Percentiles rank a stretch among this genome's conserved stretches.
Conservation (phyloP, 2,113 vertebrate genomes). For the Cariama cristata region DNA sequence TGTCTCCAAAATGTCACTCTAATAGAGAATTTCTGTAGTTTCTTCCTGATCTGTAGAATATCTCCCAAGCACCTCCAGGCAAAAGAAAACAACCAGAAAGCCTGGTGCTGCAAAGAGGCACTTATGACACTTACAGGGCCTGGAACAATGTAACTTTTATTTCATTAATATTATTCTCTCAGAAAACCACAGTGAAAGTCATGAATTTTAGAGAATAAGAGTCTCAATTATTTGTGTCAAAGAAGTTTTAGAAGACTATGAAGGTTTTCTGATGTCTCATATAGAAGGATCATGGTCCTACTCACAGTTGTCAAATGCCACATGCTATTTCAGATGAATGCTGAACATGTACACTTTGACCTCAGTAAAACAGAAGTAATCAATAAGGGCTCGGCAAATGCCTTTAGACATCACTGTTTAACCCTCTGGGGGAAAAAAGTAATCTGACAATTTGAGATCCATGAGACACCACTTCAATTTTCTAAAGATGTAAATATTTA, state of each 20-base stretch:
- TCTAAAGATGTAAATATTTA: not conserved
- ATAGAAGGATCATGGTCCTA: not conserved
- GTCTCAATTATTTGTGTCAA: not conserved
- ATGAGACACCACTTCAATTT: not conserved
- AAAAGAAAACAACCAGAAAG: not conserved
- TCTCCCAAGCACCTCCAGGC: not conserved
- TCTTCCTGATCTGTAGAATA: not conserved
- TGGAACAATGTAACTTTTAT: not conserved
- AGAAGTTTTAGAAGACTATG: not conserved
- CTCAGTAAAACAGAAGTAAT: not conserved
- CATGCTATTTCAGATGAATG: not conserved
- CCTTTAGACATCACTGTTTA: not conserved
- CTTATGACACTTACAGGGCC: not conserved
- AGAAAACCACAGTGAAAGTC: not conserved
- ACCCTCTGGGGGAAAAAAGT: not conserved
- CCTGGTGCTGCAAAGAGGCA: not conserved
- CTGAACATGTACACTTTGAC: not conserved
- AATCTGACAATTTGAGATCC: not conserved
- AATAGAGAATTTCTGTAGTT: not conserved
- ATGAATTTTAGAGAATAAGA: not conserved
- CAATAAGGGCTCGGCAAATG: not conserved
- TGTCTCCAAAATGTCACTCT: not conserved
- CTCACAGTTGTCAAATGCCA: not conserved
- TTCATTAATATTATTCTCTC: not conserved
- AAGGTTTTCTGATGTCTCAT: not conserved